Percentiles rank a stretch among this genome's conserved stretches.
These are phyloP conservation scores for Penaeus indicus DNA, from an alignment of 1,140 invertebrate genomes.

Conservation along the genomic window DNA sequence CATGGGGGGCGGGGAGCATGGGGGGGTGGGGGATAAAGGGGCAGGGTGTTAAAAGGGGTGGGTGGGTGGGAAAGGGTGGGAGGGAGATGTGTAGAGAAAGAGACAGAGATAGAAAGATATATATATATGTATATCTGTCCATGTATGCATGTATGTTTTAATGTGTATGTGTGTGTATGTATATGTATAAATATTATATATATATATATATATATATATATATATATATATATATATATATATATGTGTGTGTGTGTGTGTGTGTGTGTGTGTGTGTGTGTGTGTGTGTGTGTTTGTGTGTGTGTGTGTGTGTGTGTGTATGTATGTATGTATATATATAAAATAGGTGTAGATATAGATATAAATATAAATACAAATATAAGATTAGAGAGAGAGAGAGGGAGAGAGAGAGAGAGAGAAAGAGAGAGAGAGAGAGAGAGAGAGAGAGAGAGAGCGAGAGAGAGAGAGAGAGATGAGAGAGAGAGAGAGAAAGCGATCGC, in stretches of 20 bases:
- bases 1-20: not conserved
- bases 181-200: not conserved
- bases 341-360: no score
- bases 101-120: not conserved
- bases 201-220: constrained; percentile 13
- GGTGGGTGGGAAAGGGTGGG: not conserved
- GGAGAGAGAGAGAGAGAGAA: no score
- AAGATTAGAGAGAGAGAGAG: no score
- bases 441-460: no score
- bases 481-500: no score
- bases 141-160: no score
- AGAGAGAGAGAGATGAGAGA: no score
- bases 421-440: no score
- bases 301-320: not conserved
- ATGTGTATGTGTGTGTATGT: no score
- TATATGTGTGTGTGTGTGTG: not conserved
- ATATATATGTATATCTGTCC: no score
- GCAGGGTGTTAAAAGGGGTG: not conserved
- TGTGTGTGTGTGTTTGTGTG: not conserved
- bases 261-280: not conserved
- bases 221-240: constrained; percentile 13
- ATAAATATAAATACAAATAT: no score
- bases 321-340: not conserved
- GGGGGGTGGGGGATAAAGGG: constrained; percentile 3
- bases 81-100: not conserved